Evolutionary conservation across 2,797 vertebrate species (phyloP), one percentile per base, ranked within the genome.

Genomic region (Aselliscus stoliczkanus): DNA sequence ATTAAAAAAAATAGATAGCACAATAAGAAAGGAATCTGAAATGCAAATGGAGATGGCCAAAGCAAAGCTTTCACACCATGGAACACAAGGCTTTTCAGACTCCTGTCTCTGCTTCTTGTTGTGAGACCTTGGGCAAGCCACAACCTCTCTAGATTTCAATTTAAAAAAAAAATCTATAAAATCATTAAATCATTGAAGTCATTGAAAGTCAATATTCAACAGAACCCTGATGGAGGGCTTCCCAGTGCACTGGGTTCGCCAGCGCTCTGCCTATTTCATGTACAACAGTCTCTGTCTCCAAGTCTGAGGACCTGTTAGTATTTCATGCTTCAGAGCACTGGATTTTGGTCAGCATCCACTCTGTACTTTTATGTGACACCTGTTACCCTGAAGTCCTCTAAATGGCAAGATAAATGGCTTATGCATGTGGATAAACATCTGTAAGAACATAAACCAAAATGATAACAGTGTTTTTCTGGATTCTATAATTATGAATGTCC

Each of bases 11-110:
- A n/a, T n/a, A n/a, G n/a, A n/a, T n/a, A 58, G 23, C 52, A 82
- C 14, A 31, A 18, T 64, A 88, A 90, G 42, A 79, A 95, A 75
- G 67, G 25, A 39, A 17, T 80, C 20, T 80, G 44, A 87, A 81
- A 62, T 85, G 34, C 11, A 60, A n/a, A 50, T 27, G 20, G 39
- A 70, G 50, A 70, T 52, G 7, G 29, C 47, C 65, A 62, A 44
- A 27, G 29, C 31, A 4, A 76, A 76, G 42, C 23, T 58, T 47
- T 58, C n/a, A 69, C 39, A 62, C 2, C 0, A 0, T 4, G 42
- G 39, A 65, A 37, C 44, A 37, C 37, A 50, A n/a, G n/a, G 25
- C 20, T 23, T 17, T 15, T 58, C 88, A 54, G 73, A 60, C 50
- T 62, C 29, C 44, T 17, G 13, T 47, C 44, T 75, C 34, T 34